These are phyloP conservation scores for Acanthis flammea DNA, from an alignment of 2,797 vertebrate genomes.

Conservation along the genomic window DNA sequence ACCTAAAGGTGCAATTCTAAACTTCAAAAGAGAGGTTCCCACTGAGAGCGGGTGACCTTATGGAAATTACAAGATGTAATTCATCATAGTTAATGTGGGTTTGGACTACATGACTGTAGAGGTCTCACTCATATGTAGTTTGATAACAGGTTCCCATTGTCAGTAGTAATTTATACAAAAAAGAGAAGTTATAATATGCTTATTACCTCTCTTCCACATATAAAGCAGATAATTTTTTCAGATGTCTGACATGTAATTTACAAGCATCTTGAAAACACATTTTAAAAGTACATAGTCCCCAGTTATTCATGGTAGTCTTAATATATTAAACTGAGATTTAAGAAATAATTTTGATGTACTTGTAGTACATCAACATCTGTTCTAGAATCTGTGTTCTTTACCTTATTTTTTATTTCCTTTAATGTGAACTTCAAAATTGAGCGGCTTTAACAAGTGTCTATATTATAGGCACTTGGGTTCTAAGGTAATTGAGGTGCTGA, in stretches of 20 bases:
- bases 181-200: neutral
- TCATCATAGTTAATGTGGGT: neutral
- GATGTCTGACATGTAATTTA: neutral
- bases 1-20: neutral
- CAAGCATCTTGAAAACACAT: neutral
- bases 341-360: neutral
- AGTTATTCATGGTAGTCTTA: neutral
- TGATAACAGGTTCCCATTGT: slow-evolving; percentile 11
- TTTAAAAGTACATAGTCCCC: neutral
- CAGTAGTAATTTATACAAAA: neutral
- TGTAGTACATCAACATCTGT: neutral
- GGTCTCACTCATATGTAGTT: neutral
- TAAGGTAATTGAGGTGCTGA: neutral
- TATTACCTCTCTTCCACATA: neutral
- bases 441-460: neutral
- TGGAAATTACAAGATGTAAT: neutral
- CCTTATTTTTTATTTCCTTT: neutral
- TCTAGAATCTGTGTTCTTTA: neutral
- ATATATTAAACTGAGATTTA: neutral
- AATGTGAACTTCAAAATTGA: neutral
- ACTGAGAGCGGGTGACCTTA: neutral
- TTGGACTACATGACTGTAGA: neutral
- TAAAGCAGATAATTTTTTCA: neutral
- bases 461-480: neutral
- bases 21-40: neutral